These are phyloP conservation scores for Cheilosia variabilis DNA, from an alignment of 2,888 invertebrate species.

Conservation along the genomic window DNA sequence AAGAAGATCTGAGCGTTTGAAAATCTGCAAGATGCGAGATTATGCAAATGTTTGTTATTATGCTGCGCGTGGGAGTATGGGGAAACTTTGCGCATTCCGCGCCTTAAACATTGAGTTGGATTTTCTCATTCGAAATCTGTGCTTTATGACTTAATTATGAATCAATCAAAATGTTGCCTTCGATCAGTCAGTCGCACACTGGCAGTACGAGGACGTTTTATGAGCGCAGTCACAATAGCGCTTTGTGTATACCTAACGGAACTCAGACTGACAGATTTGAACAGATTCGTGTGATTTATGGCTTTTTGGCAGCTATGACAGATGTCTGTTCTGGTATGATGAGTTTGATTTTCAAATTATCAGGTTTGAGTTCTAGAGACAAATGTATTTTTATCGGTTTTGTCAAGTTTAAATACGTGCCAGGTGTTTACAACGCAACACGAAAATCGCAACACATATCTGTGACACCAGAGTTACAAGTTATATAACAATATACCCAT, in stretches of 20 bases:
- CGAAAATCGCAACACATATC: too few species aligned
- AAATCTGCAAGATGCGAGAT: slow-evolving; percentile 24
- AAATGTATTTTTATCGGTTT: too few species aligned
- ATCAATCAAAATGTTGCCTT: slow-evolving; percentile 21
- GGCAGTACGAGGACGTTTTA: slow-evolving; percentile 17
- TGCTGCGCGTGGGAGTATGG: not conserved
- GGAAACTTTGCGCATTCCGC: not conserved
- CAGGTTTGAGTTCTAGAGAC: too few species aligned
- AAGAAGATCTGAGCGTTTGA: not conserved
- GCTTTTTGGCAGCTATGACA: not conserved
- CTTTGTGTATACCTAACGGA: not conserved
- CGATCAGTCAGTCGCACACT: slow-evolving; percentile 2
- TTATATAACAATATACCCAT: too few species aligned
- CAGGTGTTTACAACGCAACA: too few species aligned
- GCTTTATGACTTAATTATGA: slow-evolving; percentile 14
- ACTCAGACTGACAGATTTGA: not conserved
- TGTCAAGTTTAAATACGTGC: too few species aligned
- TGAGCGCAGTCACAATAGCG: not conserved
- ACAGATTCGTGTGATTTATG: not conserved
- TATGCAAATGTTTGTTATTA: slow-evolving; percentile 28
- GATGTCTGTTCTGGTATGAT: not conserved
- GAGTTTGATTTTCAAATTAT: too few species aligned
- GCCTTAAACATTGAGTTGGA: not conserved
- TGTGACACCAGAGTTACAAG: too few species aligned
- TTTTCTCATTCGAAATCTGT: not conserved